Base-by-base conservation (phyloP, 2,888 invertebrate genomes). In the Sussaba pulchella region DNA sequence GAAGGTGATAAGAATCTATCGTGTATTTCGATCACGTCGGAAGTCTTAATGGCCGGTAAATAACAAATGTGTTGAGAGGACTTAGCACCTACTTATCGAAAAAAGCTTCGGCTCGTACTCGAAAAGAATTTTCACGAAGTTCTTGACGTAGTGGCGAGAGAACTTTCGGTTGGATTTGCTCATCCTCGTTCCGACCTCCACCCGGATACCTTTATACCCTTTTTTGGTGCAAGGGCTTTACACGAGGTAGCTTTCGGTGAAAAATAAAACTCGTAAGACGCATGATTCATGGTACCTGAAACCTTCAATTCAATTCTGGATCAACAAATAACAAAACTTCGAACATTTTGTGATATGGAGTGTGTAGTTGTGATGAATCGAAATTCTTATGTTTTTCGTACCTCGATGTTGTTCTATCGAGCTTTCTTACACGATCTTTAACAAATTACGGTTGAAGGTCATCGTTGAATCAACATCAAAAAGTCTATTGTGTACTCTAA, bases 11-110 rank as follows among this genome's bases (percentile, higher is more conserved):
- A 64, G 57, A 72, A 70, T 74, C 71, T 64, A 66, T 59, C n/a
- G 52, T 41, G 63, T 81, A 88, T 88, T 88, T 86, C 85, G 84
- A 85, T 87, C 89, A 87, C 88, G 89, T 88, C 83, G 78, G 73
- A 6, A n/a, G 83, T 80, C 79, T 86, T 88, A 87, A 89, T 85
- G 87, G 85, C 75, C 85, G 82, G 86, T 87, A 87, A 89, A 87
- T 88, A 89, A 89, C 86, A 84, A 89, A 89, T 86, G 88, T 86
- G 81, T 69, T 74, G 57, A 69, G 82, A 82, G 82, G 78, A 80
- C 73, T 63, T 73, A 69, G 77, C 83, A 75, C 73, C 69, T 74
- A 82, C 70, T 84, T 86, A 87, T 87, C 83, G 85, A 59, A 73
- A 75, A 83, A 84, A 84, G 80, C 43, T 69, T 31, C 45, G 19